A percentile compares a stretch with the other conserved stretches of the same genome.
phyloP scores from a whole-genome alignment of 2,797 vertebrate genomes.

The Alauda arvensis region DNA sequence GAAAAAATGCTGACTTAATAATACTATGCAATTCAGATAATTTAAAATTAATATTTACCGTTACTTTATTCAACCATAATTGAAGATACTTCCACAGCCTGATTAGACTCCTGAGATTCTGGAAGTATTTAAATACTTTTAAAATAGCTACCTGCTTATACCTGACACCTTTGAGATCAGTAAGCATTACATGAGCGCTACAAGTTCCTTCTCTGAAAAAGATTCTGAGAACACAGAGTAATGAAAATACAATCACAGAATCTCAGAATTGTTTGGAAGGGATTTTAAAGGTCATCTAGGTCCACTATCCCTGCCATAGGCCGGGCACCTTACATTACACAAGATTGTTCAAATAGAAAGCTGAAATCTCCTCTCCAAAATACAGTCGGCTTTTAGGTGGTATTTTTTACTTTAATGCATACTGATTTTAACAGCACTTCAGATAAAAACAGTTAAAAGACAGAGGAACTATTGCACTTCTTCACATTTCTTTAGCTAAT shows the following conservation, averaged over 20 bases:
- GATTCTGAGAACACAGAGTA: background rate
- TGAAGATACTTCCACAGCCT: background rate
- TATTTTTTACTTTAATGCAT: background rate
- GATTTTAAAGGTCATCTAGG: background rate
- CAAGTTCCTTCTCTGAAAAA: background rate
- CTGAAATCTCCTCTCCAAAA: background rate
- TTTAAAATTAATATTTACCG: background rate
- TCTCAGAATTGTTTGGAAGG: background rate
- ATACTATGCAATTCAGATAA: background rate
- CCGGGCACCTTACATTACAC: background rate
- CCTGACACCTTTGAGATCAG: background rate
- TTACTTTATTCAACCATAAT: background rate
- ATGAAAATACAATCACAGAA: background rate
- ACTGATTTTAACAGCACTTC: background rate
- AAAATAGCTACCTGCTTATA: background rate
- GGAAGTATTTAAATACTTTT: background rate
- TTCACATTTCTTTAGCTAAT: background rate
- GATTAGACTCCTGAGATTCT: background rate
- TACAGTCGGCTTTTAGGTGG: background rate
- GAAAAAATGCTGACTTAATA: background rate
- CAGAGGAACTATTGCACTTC: background rate
- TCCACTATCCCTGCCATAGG: rapidly evolving
- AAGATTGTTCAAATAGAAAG: background rate
- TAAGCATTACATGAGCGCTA: background rate
- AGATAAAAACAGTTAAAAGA: background rate